Base-by-base conservation (phyloP, 1,140 invertebrate species). In the Magallana angulata region DNA sequence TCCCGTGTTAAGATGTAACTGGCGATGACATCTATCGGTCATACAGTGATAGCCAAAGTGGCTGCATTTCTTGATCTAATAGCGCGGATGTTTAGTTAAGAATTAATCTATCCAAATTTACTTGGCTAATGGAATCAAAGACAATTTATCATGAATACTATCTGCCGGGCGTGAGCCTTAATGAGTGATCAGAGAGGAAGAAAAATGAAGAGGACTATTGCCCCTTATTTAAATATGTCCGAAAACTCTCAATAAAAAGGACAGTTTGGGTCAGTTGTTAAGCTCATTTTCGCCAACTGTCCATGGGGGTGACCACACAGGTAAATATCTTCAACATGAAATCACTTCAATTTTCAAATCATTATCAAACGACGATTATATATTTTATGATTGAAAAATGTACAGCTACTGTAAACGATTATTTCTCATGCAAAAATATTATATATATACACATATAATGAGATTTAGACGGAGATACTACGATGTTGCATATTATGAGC, bases 51-150 rank as follows among this genome's bases (percentile, higher is more conserved):
- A 76, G 68, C 68, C 7, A 76, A 76, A 36, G 68, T 76, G 68
- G 24, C 68, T 36, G 68, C 24, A 76, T 76, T 76, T 76, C 68
- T 36, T 76, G 18, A 76, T 30, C 11, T 30, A 76, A 76, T 18
- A 76, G 18, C 24, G 7, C 64, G 68, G 68, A 76, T 76, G 68
- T 76, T 76, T 76, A 30, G 18, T 76, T 76, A 76, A 76, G 9
- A 30, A 11, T 76, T 76, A 76, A 76, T 76, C 68, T 76, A 12
- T 9, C 30, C 68, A 76, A 76, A 76, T 76, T 76, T 76, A 76
- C 68, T 30, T 48, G 68, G 68, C 68, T 76, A 76, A 76, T 76
- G 68, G 68, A 76, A 76, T 76, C 68, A 76, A 76, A 76, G 68
- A 7, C 14, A 76, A 76, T 76, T 76, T 76, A 76, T 76, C 68